Evolutionary conservation across 2,888 invertebrate species (phyloP), one percentile per base, ranked within the genome.

Genomic region (Cerastoderma edule): DNA sequence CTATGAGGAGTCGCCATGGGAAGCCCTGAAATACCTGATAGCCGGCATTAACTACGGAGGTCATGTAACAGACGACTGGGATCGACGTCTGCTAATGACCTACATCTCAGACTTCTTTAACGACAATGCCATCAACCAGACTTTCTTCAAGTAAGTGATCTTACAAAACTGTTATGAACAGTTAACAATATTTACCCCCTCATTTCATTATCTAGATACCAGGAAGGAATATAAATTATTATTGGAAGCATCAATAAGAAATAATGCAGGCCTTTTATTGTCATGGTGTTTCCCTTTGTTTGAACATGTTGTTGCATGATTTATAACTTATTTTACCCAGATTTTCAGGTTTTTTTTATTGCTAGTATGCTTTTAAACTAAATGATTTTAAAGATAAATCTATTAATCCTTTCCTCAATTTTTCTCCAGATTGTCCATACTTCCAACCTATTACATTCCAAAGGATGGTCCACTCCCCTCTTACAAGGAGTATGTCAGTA

Each of bases 41-140:
- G 96, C 97, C 0, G 96, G 96, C 85, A 96, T 97, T 83, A 97
- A 96, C 93, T 97, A 97, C 91, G 97, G 97, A 39, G 97, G 97
- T 0, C 96, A 97, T 92, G 95, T 96, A 87, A 96, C 95, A 1
- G 95, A 96, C 90, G 95, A 95, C 88, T 95, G 95, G 95, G 95
- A 95, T 93, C 94, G 95, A 78, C 94, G 97, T 24, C 94, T 97
- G 32, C 94, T 97, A 30, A 94, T 95, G 82, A 96, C 97, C 0
- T 97, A 97, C 90, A 96, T 97, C 87, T 95, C 96, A 91, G 96
- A 96, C 92, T 96, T 95, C 93, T 97, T 97, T 93, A 95, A 95
- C 87, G 96, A 96, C 65, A 95, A 95, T 32, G 94, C 95, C 1
- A 91, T 96, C 24, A 94, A 93, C n/a, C 92, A 93, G 0, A 94